These are phyloP conservation scores for Tuta absoluta DNA, from an alignment of 2,888 invertebrate species.

Conservation along the genomic window DNA sequence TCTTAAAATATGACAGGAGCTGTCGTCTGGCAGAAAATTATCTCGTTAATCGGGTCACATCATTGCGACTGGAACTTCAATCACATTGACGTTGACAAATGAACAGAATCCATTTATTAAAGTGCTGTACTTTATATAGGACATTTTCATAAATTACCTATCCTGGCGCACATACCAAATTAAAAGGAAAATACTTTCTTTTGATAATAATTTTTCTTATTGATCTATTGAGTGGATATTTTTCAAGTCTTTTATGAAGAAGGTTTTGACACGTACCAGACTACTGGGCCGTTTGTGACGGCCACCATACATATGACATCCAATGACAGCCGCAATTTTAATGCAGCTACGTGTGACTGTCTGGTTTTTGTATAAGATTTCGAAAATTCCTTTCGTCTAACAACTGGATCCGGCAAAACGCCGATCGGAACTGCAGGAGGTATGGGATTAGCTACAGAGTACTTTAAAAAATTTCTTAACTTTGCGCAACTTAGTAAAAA, in stretches of 20 bases:
- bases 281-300: no score
- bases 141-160: conserved; percentile 53
- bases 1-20: conserved; percentile 1
- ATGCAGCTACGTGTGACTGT: no score
- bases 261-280: no score
- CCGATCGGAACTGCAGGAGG: no score
- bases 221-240: background rate
- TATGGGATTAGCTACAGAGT: no score
- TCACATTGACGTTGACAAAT: conserved; percentile 61
- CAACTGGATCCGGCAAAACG: no score
- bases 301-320: no score
- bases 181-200: conserved; percentile 14
- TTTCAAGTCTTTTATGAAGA: background rate
- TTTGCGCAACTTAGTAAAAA: no score
- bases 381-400: no score
- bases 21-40: conserved; percentile 1
- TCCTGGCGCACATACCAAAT: conserved; percentile 17
- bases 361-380: no score
- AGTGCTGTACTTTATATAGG: conserved; percentile 56
- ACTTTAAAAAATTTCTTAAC: no score
- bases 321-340: no score
- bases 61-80: conserved; percentile 29
- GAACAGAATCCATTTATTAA: conserved; percentile 63
- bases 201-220: conserved; percentile 10
- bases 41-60: conserved; percentile 32